Conservation (phyloP, 2,113 vertebrate genomes). For the Chionodraco myersi region DNA sequence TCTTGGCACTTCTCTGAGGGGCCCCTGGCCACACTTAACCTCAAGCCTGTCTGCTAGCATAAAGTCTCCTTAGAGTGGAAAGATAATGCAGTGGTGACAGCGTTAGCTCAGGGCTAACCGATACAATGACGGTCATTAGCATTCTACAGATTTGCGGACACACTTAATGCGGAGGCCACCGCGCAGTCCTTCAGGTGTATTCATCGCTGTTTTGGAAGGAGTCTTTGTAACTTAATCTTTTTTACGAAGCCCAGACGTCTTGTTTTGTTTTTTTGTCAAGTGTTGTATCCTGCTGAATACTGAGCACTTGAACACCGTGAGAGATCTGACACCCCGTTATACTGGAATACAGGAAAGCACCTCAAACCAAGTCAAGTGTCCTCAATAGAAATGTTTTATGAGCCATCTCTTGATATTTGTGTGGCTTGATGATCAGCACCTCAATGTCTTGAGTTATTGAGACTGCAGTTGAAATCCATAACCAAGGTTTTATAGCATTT, state of each 20-base stretch:
- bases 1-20: constrained; percentile 72
- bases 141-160: constrained; percentile 34
- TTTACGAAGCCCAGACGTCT: not conserved
- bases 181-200: not conserved
- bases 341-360: not conserved
- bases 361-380: constrained; percentile 12
- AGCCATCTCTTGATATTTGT: not conserved
- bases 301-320: no score
- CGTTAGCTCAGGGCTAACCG: constrained; percentile 36
- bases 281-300: not conserved
- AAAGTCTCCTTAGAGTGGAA: constrained; percentile 53
- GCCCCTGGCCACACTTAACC: constrained; percentile 77
- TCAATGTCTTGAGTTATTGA: not conserved
- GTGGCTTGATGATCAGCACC: not conserved
- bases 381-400: not conserved
- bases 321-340: not conserved
- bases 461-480: not conserved
- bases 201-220: not conserved
- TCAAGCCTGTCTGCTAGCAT: constrained; percentile 71
- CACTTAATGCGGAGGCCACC: not conserved
- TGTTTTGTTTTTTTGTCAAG: not conserved
- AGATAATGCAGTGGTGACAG: constrained; percentile 57
- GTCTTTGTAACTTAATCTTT: not conserved
- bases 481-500: not conserved
- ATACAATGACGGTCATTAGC: constrained; percentile 45